Evolutionary conservation across 2,888 invertebrate genomes (phyloP), one percentile per base, ranked within the genome.

Genomic region (Amphiduros pacificus): DNA sequence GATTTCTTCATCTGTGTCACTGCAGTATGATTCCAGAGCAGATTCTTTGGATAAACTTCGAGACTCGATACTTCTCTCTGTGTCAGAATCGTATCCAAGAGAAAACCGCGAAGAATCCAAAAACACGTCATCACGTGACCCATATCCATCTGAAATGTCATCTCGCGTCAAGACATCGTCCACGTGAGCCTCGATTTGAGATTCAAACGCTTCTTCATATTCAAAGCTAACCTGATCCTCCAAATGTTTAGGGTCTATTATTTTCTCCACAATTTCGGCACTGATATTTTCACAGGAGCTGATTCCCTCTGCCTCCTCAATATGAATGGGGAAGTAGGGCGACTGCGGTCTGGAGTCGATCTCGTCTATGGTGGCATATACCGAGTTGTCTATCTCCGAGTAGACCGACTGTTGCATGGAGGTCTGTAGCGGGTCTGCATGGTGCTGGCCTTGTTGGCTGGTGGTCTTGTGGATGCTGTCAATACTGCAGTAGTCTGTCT

Each of bases 181-280:
- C 17, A 36, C 51, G 11, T 70, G 64, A n/a, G 62, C 67, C 51
- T 74, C 74, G 11, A 74, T 65, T 20, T 73, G 55, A 24, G 68
- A 66, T 17, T 74, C 71, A 27, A 71, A 66, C 3, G 65, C 62
- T 27, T 72, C 67, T 58, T 74, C 74, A 59, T 74, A 74, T 29
- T 72, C 67, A 60, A 73, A 76, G 54, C 67, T 67, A 55, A 74
- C 53, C 14, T 29, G 36, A n/a, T 52, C 22, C 6, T 51, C 40
- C 14, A 53, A 14, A 17, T 11, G 29, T 9, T 31, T 26, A 22
- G n/a, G 4, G 11, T 9, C 29, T 28, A 14, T 28, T 2, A 28
- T 6, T 20, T 29, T 29, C 17, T 56, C 22, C 9, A 41, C 41
- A 3, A 2, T 24, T 5, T n/a, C 20, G 20, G 41, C 56, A 27